These are phyloP conservation scores for Hypsibius dujardini DNA, from an alignment of 1,140 invertebrate genomes.

Conservation along the genomic window DNA sequence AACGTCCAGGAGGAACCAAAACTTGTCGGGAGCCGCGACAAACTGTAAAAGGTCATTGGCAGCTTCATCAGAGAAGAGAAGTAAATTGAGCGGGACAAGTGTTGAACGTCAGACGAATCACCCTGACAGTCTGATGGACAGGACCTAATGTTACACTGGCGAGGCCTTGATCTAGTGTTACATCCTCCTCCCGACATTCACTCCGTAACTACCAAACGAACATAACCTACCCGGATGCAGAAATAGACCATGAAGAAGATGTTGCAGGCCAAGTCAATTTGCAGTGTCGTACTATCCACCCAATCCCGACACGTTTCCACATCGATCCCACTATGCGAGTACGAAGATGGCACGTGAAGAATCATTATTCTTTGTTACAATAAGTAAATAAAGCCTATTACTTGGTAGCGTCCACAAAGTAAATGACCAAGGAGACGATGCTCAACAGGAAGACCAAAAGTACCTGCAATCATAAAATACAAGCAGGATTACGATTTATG, in stretches of 20 bases:
- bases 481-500: too few species aligned
- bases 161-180: too few species aligned
- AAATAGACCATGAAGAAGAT: constrained; percentile 99
- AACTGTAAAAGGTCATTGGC: constrained; percentile 62
- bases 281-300: constrained; percentile 98
- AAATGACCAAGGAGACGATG: constrained; percentile 98
- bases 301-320: constrained; percentile 95
- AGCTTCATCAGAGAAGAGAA: too few species aligned
- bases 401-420: constrained; percentile 98
- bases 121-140: too few species aligned
- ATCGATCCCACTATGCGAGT: constrained; percentile 40
- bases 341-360: too few species aligned
- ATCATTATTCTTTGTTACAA: too few species aligned
- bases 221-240: constrained; percentile 99
- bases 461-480: constrained; percentile 56
- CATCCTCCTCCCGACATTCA: too few species aligned
- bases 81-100: too few species aligned
- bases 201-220: too few species aligned
- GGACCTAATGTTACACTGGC: too few species aligned
- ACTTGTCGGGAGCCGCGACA: constrained; percentile 99
- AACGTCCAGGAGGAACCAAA: constrained; percentile 99
- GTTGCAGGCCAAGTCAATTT: constrained; percentile 99
- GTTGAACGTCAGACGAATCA: too few species aligned
- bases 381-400: too few species aligned
- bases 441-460: constrained; percentile 98